Conservation (phyloP, 2,113 vertebrate species). For the Oryzias woworae region DNA sequence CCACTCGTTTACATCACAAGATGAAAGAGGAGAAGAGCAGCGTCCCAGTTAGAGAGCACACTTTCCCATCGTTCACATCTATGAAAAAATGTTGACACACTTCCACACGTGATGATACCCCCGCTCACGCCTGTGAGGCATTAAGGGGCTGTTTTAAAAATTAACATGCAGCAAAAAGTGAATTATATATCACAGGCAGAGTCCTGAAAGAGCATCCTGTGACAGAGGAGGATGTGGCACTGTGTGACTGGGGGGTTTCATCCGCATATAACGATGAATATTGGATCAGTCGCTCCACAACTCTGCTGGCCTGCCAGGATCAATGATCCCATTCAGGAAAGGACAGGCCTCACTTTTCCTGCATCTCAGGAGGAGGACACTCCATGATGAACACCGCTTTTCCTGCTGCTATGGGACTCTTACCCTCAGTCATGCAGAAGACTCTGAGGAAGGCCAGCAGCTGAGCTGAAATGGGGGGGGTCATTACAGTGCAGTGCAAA, state of each 20-base stretch:
- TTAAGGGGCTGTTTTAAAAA: slow-evolving; percentile 48
- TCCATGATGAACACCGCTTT: neutral
- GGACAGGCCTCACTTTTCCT: slow-evolving; percentile 33
- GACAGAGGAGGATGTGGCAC: slow-evolving; percentile 61
- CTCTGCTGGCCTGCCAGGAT: slow-evolving; percentile 66
- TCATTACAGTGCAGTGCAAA: slow-evolving; percentile 92
- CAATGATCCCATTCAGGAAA: slow-evolving; percentile 54
- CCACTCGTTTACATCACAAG: slow-evolving; percentile 27
- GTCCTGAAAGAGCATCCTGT: slow-evolving; percentile 48
- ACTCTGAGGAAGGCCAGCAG: slow-evolving; percentile 96
- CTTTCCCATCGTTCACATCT: slow-evolving; percentile 49
- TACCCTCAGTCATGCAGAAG: slow-evolving; percentile 99
- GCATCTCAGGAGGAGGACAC: slow-evolving; percentile 9
- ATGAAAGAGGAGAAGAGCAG: slow-evolving; percentile 38
- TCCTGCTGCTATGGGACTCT: slow-evolving; percentile 27
- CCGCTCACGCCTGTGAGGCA: slow-evolving; percentile 15
- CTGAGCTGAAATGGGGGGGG: slow-evolving; percentile 92
- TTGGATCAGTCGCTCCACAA: slow-evolving; percentile 57
- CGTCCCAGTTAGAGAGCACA: slow-evolving; percentile 12
- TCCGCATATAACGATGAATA: slow-evolving; percentile 63
- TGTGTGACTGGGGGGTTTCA: slow-evolving; percentile 58
- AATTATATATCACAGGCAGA: slow-evolving; percentile 59
- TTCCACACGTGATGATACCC: slow-evolving; percentile 5
- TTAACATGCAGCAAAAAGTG: slow-evolving; percentile 62
- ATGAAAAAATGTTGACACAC: slow-evolving; percentile 35